These are phyloP conservation scores for Antechinus stuartii DNA, from an alignment of 2,113 vertebrate species.

Conservation along the genomic window DNA sequence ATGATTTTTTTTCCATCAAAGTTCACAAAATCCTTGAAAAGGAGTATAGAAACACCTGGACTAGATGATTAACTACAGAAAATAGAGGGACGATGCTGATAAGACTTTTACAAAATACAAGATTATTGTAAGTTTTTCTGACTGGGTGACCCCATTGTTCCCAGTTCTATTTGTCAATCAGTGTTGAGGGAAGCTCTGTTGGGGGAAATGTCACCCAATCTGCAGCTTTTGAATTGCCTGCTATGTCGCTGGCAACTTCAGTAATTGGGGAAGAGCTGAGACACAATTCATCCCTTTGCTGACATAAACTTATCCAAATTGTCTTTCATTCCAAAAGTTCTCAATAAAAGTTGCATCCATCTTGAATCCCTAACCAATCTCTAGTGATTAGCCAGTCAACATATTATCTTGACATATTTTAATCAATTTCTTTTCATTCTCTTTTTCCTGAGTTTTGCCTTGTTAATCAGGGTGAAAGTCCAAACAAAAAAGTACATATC, in stretches of 20 bases:
- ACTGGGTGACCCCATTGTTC: neutral
- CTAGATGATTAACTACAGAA: neutral
- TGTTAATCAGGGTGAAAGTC: neutral
- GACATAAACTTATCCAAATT: neutral
- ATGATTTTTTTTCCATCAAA: neutral
- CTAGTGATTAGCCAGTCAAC: neutral
- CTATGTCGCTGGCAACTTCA: neutral
- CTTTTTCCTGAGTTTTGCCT: neutral
- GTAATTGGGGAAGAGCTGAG: neutral
- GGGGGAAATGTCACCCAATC: neutral
- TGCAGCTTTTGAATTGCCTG: neutral
- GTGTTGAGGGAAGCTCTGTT: neutral
- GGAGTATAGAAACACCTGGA: neutral
- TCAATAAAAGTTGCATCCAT: neutral
- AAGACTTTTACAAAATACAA: neutral
- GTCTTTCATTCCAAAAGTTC: neutral
- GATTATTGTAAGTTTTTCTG: neutral
- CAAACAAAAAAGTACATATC: neutral
- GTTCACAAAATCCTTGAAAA: neutral
- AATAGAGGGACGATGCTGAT: neutral
- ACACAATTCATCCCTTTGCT: neutral
- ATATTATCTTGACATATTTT: neutral
- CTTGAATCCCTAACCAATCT: neutral
- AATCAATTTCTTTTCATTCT: neutral
- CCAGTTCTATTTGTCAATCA: neutral